These are phyloP conservation scores for Ptiloglossa arizonensis DNA, from an alignment of 1,140 invertebrate species.

Conservation along the genomic window DNA sequence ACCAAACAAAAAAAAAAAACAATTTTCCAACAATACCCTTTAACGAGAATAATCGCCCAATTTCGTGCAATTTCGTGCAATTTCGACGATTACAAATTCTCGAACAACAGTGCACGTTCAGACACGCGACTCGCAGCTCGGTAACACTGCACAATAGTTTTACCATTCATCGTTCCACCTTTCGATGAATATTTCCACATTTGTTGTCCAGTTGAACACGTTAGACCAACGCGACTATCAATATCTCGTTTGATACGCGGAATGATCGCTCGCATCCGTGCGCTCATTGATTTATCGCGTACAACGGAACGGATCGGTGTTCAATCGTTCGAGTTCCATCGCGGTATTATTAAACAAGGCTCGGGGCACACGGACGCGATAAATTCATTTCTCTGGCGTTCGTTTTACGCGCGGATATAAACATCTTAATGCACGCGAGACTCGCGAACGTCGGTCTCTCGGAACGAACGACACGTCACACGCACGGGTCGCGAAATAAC, in stretches of 20 bases:
- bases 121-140: neutral
- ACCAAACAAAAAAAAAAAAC: too few species aligned
- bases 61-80: too few species aligned
- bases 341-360: neutral
- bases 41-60: too few species aligned
- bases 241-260: slow-evolving; percentile 4
- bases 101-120: neutral
- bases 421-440: slow-evolving; percentile 8
- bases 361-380: neutral
- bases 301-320: neutral
- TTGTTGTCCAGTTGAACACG: neutral
- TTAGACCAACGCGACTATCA: neutral
- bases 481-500: neutral
- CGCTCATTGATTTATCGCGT: neutral
- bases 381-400: slow-evolving; percentile 3
- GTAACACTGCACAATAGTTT: too few species aligned
- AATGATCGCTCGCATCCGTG: neutral
- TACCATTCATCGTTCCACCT: neutral
- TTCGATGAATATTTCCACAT: neutral
- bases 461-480: neutral
- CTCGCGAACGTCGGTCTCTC: neutral
- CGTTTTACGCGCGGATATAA: neutral
- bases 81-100: too few species aligned
- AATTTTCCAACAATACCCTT: too few species aligned
- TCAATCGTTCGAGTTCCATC: slow-evolving; percentile 17